A percentile compares a stretch with the other conserved stretches of the same genome.
These are phyloP conservation scores for Corythornis leucogaster DNA, from an alignment of 2,797 vertebrate genomes.

Conservation along the genomic window DNA sequence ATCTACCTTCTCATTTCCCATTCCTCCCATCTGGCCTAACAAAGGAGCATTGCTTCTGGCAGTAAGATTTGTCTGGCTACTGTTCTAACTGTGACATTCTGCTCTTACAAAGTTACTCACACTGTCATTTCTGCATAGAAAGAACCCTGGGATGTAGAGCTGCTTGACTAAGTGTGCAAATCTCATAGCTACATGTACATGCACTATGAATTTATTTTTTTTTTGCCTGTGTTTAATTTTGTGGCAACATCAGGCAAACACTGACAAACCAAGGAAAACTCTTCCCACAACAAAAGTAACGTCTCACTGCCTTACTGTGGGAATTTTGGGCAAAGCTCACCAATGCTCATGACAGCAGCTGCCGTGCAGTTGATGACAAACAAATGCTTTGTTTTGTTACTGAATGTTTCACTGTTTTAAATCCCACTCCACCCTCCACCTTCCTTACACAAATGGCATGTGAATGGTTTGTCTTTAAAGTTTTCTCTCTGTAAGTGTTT, in stretches of 20 bases:
- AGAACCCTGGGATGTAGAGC: background rate
- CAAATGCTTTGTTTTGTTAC: background rate
- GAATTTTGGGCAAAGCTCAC: background rate
- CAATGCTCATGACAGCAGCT: background rate
- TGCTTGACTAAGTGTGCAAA: background rate
- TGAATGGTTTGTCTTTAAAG: background rate
- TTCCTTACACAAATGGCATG: background rate
- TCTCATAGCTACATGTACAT: background rate
- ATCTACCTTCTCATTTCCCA: background rate
- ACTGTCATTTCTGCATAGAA: background rate
- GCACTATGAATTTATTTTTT: background rate
- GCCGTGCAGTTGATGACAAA: background rate
- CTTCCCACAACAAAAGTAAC: background rate
- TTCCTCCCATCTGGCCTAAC: background rate
- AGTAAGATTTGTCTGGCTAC: background rate
- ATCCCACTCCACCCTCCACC: background rate
- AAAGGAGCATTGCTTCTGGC: background rate
- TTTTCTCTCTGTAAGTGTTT: background rate
- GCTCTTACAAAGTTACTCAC: background rate
- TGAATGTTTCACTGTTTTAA: background rate
- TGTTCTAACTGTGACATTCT: background rate
- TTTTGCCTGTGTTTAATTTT: background rate
- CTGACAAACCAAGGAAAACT: background rate
- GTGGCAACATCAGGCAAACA: background rate
- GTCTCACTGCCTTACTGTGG: background rate